Base-by-base conservation (phyloP, 2,113 vertebrate species). In the Parotia lawesii region DNA sequence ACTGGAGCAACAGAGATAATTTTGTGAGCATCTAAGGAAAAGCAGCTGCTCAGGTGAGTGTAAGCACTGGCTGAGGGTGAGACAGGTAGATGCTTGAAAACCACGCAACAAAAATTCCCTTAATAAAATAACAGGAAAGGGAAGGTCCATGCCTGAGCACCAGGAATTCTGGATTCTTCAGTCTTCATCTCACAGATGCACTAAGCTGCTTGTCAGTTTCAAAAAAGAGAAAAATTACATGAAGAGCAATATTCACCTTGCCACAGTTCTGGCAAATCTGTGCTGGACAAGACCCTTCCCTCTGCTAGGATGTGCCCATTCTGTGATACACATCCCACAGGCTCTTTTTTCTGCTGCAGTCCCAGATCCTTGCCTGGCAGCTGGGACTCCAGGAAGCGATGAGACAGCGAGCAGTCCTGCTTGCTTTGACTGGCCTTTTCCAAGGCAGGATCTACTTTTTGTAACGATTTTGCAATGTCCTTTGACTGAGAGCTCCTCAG, bases 1-100 rank as follows among this genome's bases (percentile, higher is more conserved):
- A 97, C 47, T 95, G 85, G 93, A 96, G 89, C 94, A 93, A 64
- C 2, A 2, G 75, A 95, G 89, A 83, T 87, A 94, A 80, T 94
- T 95, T 66, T 80, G 74, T 82, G 89, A 91, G 78, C 85, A 87
- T 94, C 84, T 73, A n/a, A 60, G 72, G 40, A 91, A 70, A 93
- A 80, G 85, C 69, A 87, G 67, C 54, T n/a, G 45, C 62, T 87
- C 75, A 45, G 85, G 42, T 67, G 78, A 94, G 38, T 10, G 25
- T 27, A 74, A 81, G 81, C 40, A 71, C 42, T 76, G 90, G 66
- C 56, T 80, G 72, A 91, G 23, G 37, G 22, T 0, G 4, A 88
- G 75, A 76, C 16, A 25, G 76, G 28, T 25, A 85, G 53, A 47
- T 70, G 56, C 64, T 77, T 73, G 38, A 88, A 77, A 29, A 42